These are phyloP conservation scores for Trichogramma dendrolimi DNA, from an alignment of 2,888 invertebrate genomes.

Conservation along the genomic window DNA sequence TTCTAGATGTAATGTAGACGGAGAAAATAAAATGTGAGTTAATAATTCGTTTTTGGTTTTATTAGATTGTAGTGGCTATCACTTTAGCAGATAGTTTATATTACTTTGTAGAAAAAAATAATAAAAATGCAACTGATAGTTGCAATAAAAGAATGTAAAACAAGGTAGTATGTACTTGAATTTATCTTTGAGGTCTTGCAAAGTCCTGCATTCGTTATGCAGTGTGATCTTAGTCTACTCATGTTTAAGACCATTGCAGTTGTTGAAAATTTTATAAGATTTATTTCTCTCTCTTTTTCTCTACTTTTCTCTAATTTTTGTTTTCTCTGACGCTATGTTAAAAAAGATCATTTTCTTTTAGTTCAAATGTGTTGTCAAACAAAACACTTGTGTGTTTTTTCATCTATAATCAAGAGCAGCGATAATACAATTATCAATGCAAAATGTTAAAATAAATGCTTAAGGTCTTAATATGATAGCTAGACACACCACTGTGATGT, in stretches of 20 bases:
- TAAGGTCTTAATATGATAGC: constrained; percentile 41
- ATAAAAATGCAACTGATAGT: constrained; percentile 4
- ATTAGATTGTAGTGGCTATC: constrained; percentile 6
- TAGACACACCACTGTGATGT: constrained; percentile 47
- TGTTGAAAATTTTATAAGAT: constrained; percentile 43
- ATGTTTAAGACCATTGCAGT: constrained; percentile 34
- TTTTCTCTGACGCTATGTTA: constrained; percentile 10
- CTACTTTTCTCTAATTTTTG: background rate
- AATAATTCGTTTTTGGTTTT: constrained; percentile 16
- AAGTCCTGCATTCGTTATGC: constrained; percentile 43
- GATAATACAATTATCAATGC: constrained; percentile 32
- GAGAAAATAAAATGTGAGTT: constrained; percentile 4
- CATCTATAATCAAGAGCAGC: constrained; percentile 32
- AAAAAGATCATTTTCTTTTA: constrained; percentile 21
- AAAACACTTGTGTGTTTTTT: constrained; percentile 33
- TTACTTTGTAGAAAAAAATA: constrained; percentile 2
- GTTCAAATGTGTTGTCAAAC: constrained; percentile 21
- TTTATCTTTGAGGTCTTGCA: constrained; percentile 34
- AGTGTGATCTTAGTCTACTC: constrained; percentile 36
- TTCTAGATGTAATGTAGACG: constrained; percentile 12
- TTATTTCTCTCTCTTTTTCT: constrained; percentile 32
- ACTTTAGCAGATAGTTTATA: constrained; percentile 14
- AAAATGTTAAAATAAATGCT: constrained; percentile 26
- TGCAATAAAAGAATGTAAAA: constrained; percentile 4
- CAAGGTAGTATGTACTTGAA: constrained; percentile 38